Percentiles rank a stretch among this genome's conserved stretches.
Conservation (phyloP, 1,140 invertebrate species). For the Condylostylus longicornis region DNA sequence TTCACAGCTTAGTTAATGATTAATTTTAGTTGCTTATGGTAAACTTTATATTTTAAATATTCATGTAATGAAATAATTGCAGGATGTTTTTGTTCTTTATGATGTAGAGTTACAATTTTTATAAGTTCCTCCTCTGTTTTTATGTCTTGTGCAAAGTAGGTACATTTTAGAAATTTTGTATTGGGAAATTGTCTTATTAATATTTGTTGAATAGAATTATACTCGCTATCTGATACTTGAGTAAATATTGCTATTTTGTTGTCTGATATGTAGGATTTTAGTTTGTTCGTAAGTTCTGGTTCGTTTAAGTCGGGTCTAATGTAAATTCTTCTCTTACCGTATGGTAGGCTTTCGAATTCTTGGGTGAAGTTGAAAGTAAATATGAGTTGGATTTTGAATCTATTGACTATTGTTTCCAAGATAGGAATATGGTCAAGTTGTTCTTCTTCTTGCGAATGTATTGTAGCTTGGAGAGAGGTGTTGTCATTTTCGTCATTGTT, state of each 20-base stretch:
- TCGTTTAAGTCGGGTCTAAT: no score
- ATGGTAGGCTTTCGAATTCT: no score
- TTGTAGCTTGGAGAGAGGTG: slow-evolving; percentile 3
- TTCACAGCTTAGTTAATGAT: slow-evolving; percentile 11
- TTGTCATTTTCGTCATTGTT: slow-evolving; percentile 5
- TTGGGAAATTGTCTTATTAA: slow-evolving; percentile 7
- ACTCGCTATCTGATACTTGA: slow-evolving; percentile 4
- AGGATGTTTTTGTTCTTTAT: slow-evolving; percentile 6
- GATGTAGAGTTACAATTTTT: slow-evolving; percentile 5
- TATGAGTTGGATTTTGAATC: slow-evolving; percentile 7
- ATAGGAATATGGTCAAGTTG: slow-evolving; percentile 5
- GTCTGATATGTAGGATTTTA: slow-evolving; percentile 5
- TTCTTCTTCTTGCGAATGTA: slow-evolving; percentile 6
- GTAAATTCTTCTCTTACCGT: no score
- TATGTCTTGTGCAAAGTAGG: no score
- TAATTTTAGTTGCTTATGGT: slow-evolving; percentile 8
- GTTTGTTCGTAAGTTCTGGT: not conserved
- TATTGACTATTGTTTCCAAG: slow-evolving; percentile 8
- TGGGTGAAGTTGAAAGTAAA: no score
- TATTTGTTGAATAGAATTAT: slow-evolving; percentile 7
- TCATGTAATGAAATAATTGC: slow-evolving; percentile 8
- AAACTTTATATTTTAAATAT: slow-evolving; percentile 8
- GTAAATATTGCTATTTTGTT: slow-evolving; percentile 7
- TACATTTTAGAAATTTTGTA: not conserved
- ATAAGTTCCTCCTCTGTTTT: not conserved